These are phyloP conservation scores for Hydrozoanthus gracilis DNA, from an alignment of 92 coral and sea anemone species.

Conservation along the genomic window DNA sequence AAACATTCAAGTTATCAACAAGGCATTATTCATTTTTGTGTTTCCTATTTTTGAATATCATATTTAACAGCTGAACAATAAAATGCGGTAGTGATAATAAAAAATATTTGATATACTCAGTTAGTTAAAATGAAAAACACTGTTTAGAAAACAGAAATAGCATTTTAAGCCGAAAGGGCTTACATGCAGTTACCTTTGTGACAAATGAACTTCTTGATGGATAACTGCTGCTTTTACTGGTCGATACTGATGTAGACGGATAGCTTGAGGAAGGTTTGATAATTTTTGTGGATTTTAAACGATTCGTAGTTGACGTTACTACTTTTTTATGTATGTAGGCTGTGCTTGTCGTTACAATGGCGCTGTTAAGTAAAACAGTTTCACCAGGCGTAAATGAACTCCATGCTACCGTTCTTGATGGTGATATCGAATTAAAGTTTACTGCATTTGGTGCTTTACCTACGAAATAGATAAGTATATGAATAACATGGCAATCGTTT, in stretches of 20 bases:
- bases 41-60: no score
- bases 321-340: neutral
- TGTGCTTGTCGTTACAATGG: neutral
- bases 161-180: neutral
- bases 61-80: no score
- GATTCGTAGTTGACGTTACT: neutral
- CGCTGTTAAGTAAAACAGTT: neutral
- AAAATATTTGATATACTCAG: no score
- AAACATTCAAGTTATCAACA: no score
- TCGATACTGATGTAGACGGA: neutral
- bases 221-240: neutral
- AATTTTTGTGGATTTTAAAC: neutral
- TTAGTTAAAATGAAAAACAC: neutral
- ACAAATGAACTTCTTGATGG: neutral
- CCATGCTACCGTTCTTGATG: neutral
- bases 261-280: neutral
- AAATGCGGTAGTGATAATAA: no score
- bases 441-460: constrained; percentile 18
- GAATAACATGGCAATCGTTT: no score
- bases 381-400: neutral
- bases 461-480: neutral
- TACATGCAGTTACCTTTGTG: neutral
- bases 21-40: no score
- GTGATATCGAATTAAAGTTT: neutral
- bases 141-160: neutral